Percentiles rank a stretch among this genome's conserved stretches.
Conservation (phyloP, 2,888 invertebrate genomes). For the Agonum fuliginosum region DNA sequence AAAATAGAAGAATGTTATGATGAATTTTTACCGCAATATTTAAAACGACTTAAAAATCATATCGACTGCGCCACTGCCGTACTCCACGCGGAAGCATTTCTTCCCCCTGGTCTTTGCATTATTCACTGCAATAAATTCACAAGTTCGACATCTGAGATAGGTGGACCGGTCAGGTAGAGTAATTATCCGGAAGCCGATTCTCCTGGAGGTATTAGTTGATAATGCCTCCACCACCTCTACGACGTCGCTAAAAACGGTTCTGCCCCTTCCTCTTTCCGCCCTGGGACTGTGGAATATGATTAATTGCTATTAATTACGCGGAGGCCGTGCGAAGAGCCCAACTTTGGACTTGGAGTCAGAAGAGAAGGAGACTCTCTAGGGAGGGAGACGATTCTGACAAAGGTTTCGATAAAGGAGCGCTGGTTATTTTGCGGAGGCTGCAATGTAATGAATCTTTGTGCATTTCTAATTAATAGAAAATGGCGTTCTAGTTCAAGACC, state of each 20-base stretch:
- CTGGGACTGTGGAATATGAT: constrained; percentile 64
- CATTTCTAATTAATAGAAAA: neutral
- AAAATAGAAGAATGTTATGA: no score
- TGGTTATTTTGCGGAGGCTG: neutral
- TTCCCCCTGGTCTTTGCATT: constrained; percentile 14
- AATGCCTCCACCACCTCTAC: constrained; percentile 62
- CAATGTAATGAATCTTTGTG: constrained; percentile 12
- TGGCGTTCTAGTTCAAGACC: no score
- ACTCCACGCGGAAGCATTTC: no score
- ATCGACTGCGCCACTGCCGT: no score
- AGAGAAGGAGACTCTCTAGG: neutral
- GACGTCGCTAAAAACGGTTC: constrained; percentile 63
- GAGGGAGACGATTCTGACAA: constrained; percentile 1
- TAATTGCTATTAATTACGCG: constrained; percentile 66
- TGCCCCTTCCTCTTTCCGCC: constrained; percentile 57
- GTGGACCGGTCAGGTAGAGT: constrained; percentile 56
- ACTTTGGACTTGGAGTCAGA: neutral
- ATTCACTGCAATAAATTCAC: constrained; percentile 49
- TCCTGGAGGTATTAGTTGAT: constrained; percentile 65
- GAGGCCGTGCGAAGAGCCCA: constrained; percentile 1
- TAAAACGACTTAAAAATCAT: no score
- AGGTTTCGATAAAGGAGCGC: constrained; percentile 15
- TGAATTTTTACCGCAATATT: no score
- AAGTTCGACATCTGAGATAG: constrained; percentile 29
- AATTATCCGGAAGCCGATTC: constrained; percentile 64